Base-by-base conservation (phyloP, 37 sponge, comb jelly and placozoan genomes). In the Ianthella basta region DNA sequence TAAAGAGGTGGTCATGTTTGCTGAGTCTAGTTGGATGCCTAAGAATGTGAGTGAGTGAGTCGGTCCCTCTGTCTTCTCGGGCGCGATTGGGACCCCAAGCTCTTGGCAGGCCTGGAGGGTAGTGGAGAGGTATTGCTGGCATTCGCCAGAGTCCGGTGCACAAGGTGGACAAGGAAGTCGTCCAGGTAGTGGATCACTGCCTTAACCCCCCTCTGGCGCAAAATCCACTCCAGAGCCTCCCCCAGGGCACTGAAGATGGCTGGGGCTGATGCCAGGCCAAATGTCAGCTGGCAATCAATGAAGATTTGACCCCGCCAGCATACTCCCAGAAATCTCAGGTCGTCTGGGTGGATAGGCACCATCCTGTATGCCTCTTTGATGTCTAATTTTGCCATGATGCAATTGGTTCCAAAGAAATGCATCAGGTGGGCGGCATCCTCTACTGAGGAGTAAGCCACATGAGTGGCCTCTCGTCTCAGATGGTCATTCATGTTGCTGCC, bases 31-130 rank as follows among this genome's bases (percentile, higher is more conserved):
- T 64, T 74, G 59, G 27, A 89, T 89, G 44, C 90, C 86, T 25
- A 89, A 63, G 23, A 72, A 85, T 15, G 82, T 80, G 20, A 89
- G 55, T 56, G 72, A 24, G 27, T 56, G 80, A 13, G 90, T 50
- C 18, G 90, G 86, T n/a, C 90, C 90, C 55, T 86, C 86, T 14
- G 34, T 67, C 54, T 89, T 89, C 36, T 89, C 61, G 15, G 50
- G 19, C 29, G 90, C 82, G 10, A 89, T 21, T 27, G 87, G 91
- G 29, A 90, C 79, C 0, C 91, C 83, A 12, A 90, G 86, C 41
- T 18, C n/a, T 15, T 4, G 1, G 60, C 72, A 89, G 5, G 56
- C 70, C 30, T 38, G 18, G 30, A 56, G 29, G 21, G 68, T 4
- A 0, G 32, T n/a, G 0, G 29, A 2, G 10, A 67, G 86, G 36